Conservation (phyloP, 2,113 vertebrate species). For the Larimichthys crocea region DNA sequence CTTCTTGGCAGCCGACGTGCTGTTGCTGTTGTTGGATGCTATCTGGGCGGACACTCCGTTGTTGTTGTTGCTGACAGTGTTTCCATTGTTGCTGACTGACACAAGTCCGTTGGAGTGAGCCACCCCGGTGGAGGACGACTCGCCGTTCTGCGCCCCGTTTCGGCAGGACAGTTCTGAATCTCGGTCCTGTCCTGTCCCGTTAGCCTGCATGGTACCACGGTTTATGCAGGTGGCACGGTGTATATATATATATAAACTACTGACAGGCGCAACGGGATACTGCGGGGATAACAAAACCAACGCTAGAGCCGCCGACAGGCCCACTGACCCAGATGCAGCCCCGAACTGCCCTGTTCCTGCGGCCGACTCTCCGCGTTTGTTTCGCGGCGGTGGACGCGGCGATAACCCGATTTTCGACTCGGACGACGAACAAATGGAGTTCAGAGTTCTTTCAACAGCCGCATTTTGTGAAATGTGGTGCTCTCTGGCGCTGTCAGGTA, state of each 20-base stretch:
- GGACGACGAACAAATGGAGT: constrained; percentile 87
- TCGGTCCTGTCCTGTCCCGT: constrained; percentile 88
- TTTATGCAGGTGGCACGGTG: constrained; percentile 49
- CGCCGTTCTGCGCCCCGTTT: constrained; percentile 89
- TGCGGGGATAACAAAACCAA: constrained; percentile 48
- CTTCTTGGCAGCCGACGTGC: constrained; percentile 86
- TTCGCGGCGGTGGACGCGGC: constrained; percentile 88
- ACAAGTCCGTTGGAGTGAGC: constrained; percentile 91
- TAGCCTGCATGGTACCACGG: constrained; percentile 90
- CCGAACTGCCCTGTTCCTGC: constrained; percentile 88
- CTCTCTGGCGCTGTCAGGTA: constrained; percentile 51
- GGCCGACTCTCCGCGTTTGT: constrained; percentile 88
- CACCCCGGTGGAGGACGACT: constrained; percentile 85
- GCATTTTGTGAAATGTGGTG: constrained; percentile 82
- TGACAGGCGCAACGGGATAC: constrained; percentile 45
- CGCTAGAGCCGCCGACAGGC: constrained; percentile 82
- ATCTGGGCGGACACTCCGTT: constrained; percentile 83
- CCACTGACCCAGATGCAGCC: constrained; percentile 90
- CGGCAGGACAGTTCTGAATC: constrained; percentile 86
- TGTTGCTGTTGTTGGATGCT: constrained; percentile 71
- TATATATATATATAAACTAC: constrained; percentile 41
- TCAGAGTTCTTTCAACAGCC: constrained; percentile 85
- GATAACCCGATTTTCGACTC: constrained; percentile 87
- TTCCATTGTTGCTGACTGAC: constrained; percentile 84
- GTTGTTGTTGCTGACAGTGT: constrained; percentile 83